These are phyloP conservation scores for Ptilorrhoa leucosticta DNA, from an alignment of 2,113 vertebrate species.

Conservation along the genomic window DNA sequence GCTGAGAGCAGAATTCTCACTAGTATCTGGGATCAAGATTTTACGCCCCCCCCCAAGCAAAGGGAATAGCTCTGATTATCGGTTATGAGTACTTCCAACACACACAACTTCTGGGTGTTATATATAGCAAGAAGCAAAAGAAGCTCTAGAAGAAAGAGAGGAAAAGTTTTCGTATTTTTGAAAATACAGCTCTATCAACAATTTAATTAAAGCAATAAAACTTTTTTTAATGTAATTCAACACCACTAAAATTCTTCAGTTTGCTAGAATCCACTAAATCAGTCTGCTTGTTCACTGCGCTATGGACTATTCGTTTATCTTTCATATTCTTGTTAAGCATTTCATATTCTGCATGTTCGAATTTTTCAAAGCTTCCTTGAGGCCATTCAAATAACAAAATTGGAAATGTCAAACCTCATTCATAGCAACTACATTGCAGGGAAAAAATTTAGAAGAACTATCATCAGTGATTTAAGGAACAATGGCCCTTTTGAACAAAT, in stretches of 20 bases:
- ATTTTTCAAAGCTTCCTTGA: background rate
- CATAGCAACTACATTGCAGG: background rate
- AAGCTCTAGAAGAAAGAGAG: background rate
- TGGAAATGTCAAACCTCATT: conserved; percentile 15
- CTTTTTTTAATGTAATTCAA: background rate
- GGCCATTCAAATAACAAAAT: background rate
- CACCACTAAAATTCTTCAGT: background rate
- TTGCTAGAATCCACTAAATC: background rate
- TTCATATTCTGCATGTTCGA: background rate
- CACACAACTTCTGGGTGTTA: background rate
- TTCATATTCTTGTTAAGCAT: background rate
- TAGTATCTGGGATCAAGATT: background rate
- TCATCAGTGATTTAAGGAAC: background rate
- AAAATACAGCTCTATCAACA: background rate
- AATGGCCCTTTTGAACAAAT: background rate
- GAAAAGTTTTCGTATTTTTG: background rate
- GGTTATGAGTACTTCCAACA: background rate
- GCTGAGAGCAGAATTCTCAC: background rate
- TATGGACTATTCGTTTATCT: background rate
- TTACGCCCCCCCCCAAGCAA: background rate
- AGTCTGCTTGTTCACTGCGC: background rate
- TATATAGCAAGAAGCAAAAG: background rate
- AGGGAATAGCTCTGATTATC: background rate
- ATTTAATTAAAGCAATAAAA: background rate
- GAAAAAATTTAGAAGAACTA: background rate